Evolutionary conservation across 2,113 vertebrate genomes (phyloP), one percentile per base, ranked within the genome.

Genomic region (Hippocampus zosterae): DNA sequence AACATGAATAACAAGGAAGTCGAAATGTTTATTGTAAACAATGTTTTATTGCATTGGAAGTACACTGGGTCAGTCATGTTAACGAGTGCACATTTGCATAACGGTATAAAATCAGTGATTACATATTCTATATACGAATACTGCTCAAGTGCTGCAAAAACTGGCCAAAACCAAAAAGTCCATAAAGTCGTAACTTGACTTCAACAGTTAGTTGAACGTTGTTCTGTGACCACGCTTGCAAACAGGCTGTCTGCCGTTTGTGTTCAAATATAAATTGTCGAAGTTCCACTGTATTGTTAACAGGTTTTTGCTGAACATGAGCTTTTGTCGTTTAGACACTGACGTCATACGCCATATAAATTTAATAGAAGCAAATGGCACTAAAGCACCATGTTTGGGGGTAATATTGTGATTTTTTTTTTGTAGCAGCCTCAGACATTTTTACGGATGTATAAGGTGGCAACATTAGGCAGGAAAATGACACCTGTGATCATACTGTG

Each of bases 41-140:
- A 68, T 44, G 67, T 42, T 91, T 91, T 90, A 91, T 90, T 92
- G 68, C 55, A 72, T 73, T 86, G 69, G 69, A 77, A 74, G 78
- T 87, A 87, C 66, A 50, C 7, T 69, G 76, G 71, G 71, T 79
- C 81, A 78, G 70, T 80, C 57, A 60, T 1, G 57, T 60, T 60
- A 33, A 33, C 7, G 15, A 18, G 56, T 15, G 56, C 27, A 27
- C 56, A 29, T 46, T 25, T 27, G 40, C 42, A 44, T 65, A 13
- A 4, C 7, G 25, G 42, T 8, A 19, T 55, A 69, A 72, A 3
- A 40, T 41, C 33, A 69, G 66, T 2, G 29, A 25, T 55, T 55
- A 41, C 18, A 42, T n/a, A 5, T 16, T 18, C 15, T 50, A 50
- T 1, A 16, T 16, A 5, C 2, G 27, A 60, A 19, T 29, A 33